Base-by-base conservation (phyloP, 1,140 invertebrate genomes). In the Zaprionus nigranus region DNA sequence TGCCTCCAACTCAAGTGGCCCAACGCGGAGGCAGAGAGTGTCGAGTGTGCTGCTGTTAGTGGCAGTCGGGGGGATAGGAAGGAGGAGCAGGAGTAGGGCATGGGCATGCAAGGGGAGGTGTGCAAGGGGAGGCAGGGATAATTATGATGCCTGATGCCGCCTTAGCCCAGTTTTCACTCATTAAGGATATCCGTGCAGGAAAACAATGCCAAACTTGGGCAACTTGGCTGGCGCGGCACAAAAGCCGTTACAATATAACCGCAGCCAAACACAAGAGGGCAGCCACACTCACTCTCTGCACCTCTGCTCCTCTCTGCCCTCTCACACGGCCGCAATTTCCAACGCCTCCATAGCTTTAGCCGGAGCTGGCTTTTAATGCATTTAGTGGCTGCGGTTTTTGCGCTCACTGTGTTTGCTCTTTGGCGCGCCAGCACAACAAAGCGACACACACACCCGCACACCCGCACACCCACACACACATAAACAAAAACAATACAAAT, bases 131-230 rank as follows among this genome's bases (percentile, higher is more conserved):
- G 40, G 61, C 38, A 40, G 80, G 81, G 74, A 76, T 85, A 88
- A 88, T 88, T 88, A 88, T 88, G 85, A 88, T 88, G 78, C 74
- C 54, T 58, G 34, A 11, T 34, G 38, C 49, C 77, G 80, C 73
- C 84, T 82, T 81, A 90, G 84, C 84, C 84, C 85, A 90, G 85
- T 90, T 88, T 75, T 77, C 79, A 90, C 86, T 90, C 86, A 90
- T 90, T 90, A 90, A 90, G 85, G 85, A 90, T 90, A 90, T 90
- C 85, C 85, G 86, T 90, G 86, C 81, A 88, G 85, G 85, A 88
- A 88, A 90, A 90, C 85, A 88, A 88, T 90, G 85, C 85, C 81
- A 88, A 90, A 81, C 72, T 81, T 79, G 46, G 46, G 75, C 72
- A 78, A 69, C 79, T 79, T 75, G 68, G 49, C 77, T 34, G 75